A percentile compares a stretch with the other conserved stretches of the same genome.
phyloP scores from a whole-genome alignment of 2,113 vertebrate genomes.

The Zeus faber region DNA sequence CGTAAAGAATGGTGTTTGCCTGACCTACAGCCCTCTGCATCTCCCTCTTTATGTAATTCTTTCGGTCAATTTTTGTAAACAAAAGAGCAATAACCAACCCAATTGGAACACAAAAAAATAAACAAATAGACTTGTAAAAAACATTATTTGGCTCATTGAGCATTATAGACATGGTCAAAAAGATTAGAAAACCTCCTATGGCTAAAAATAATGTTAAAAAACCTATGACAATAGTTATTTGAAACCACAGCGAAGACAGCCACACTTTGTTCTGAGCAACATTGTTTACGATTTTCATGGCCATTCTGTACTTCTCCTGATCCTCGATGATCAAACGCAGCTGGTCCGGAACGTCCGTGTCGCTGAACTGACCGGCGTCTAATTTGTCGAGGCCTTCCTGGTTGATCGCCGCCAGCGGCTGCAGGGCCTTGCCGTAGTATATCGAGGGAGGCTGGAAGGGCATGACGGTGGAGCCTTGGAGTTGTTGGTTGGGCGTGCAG shows the following conservation, averaged over 20 bases:
- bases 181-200: too few relatives aligned
- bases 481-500: slow-evolving; percentile 36
- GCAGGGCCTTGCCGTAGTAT: slow-evolving; percentile 62
- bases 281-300: slow-evolving; percentile 48
- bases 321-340: slow-evolving; percentile 53
- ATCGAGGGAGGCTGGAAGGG: slow-evolving; percentile 44
- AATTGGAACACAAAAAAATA: slow-evolving; percentile 7
- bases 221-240: accelerated
- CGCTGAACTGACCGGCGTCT: slow-evolving; percentile 55
- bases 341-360: slow-evolving; percentile 54
- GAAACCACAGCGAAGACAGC: slow-evolving; percentile 17
- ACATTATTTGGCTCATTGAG: too few relatives aligned
- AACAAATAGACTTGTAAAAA: too few relatives aligned
- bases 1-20: slow-evolving; percentile 50
- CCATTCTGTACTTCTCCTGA: slow-evolving; percentile 42
- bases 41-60: slow-evolving; percentile 21
- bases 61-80: slow-evolving; percentile 21
- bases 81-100: not conserved
- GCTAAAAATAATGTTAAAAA: too few relatives aligned
- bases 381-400: slow-evolving; percentile 38
- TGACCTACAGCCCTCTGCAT: slow-evolving; percentile 36
- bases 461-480: slow-evolving; percentile 41
- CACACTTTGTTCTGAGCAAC: slow-evolving; percentile 33
- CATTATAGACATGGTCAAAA: accelerated
- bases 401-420: slow-evolving; percentile 49